Evolutionary conservation across 2,888 invertebrate genomes (phyloP), one percentile per base, ranked within the genome.

Genomic region (Cheilosia impressa): DNA sequence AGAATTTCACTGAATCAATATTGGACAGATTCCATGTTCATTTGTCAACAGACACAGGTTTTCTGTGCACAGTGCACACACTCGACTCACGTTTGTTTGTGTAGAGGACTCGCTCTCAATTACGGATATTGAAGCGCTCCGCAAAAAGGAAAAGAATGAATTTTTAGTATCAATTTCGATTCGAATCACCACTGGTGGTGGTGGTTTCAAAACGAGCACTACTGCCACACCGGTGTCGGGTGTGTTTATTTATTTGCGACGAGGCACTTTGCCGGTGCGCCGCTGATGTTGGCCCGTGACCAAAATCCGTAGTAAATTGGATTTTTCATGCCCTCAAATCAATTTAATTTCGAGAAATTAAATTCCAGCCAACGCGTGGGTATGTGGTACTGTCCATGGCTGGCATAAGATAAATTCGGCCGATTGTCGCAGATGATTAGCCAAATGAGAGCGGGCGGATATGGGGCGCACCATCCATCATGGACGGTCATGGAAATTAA

Each of bases 11-110:
- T 84, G 57, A 85, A 79, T 84, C 84, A 79, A 85, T 80, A 81
- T 85, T 80, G 81, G 81, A 76, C 76, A 68, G 80, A 77, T 72
- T 85, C 68, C 85, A 85, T 77, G 81, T 77, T 73, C 76, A 72
- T 76, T 81, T 85, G 85, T 85, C 85, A 81, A 85, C 68, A 80
- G 13, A 38, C 38, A 38, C 38, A 52, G 68, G 45, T 47, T 19
- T 15, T 55, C 3, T n/a, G 17, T n/a, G 9, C 55, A 43, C 68
- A 65, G 22, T 22, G 22, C 57, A 47, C 65, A 75, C 62, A 55
- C 58, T 55, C 62, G 52, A 60, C 72, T 72, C 65, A 79, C 73
- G 22, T 69, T 71, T 75, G 58, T n/a, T n/a, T 69, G 50, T 60
- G 47, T 65, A 84, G 47, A 69, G 78, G 52, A 53, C 19, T 66